These are phyloP conservation scores for Ophioninae sp. DNA, from an alignment of 2,888 invertebrate species.

Conservation along the genomic window DNA sequence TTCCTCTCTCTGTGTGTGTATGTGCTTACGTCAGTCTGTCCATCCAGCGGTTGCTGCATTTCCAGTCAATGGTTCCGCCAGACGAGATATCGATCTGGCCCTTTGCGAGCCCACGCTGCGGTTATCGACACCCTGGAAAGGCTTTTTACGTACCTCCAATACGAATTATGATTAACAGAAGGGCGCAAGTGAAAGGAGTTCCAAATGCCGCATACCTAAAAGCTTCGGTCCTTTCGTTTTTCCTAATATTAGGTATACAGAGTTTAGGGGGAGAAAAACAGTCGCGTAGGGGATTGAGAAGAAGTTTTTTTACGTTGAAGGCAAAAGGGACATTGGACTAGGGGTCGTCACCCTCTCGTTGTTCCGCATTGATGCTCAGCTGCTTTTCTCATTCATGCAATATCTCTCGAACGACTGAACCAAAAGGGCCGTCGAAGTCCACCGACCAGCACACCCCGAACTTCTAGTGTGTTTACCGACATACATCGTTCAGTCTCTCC, in stretches of 20 bases:
- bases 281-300: neutral
- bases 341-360: conserved; percentile 49
- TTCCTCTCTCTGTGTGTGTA: neutral
- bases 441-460: neutral
- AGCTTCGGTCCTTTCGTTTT: conserved; percentile 9
- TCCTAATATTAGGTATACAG: neutral
- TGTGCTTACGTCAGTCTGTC: conserved; percentile 21
- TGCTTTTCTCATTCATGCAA: conserved; percentile 49
- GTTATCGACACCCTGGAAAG: conserved; percentile 35
- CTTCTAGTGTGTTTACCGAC: neutral
- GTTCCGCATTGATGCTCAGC: conserved; percentile 53
- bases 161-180: neutral
- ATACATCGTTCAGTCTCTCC: neutral
- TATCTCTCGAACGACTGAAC: conserved; percentile 21
- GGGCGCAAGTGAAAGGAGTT: neutral
- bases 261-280: neutral
- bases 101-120: conserved; percentile 34
- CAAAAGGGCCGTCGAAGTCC: conserved; percentile 18
- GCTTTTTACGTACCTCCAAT: too few species aligned
- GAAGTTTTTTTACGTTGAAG: conserved; percentile 22
- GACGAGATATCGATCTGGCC: conserved; percentile 58
- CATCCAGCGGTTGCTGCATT: conserved; percentile 26
- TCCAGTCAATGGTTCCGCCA: conserved; percentile 32
- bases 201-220: neutral
- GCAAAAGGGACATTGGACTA: conserved; percentile 25